A percentile compares a stretch with the other conserved stretches of the same genome.
Conservation (phyloP, 2,797 vertebrate species). For the Miichthys miiuy region DNA sequence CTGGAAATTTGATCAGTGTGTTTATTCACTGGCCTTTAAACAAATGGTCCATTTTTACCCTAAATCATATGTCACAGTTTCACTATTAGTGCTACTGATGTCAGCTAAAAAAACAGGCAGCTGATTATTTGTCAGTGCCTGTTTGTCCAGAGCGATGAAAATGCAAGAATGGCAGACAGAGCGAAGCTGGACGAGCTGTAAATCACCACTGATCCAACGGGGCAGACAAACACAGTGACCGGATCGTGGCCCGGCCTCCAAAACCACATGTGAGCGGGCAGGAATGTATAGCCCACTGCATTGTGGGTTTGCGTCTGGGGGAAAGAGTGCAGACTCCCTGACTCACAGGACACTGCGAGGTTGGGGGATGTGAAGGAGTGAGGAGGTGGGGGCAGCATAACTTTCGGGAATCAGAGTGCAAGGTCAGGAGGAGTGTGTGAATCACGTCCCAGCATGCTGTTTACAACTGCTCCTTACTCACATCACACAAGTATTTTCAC, state of each 20-base stretch:
- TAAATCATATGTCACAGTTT: slow-evolving; percentile 49
- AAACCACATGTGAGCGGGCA: slow-evolving; percentile 77
- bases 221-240: slow-evolving; percentile 61
- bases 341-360: slow-evolving; percentile 76
- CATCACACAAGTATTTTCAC: neutral
- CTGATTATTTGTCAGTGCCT: slow-evolving; percentile 14
- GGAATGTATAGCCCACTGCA: slow-evolving; percentile 76
- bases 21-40: slow-evolving; percentile 60
- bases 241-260: slow-evolving; percentile 58
- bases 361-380: slow-evolving; percentile 23
- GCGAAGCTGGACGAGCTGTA: slow-evolving; percentile 35
- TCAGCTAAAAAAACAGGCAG: slow-evolving; percentile 25
- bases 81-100: slow-evolving; percentile 37
- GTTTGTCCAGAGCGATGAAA: slow-evolving; percentile 27
- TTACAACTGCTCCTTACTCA: neutral
- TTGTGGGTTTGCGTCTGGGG: slow-evolving; percentile 67
- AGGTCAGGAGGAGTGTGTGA: slow-evolving; percentile 64
- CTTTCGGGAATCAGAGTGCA: slow-evolving; percentile 68
- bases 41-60: slow-evolving; percentile 51
- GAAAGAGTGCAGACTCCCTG: slow-evolving; percentile 64
- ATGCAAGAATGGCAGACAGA: slow-evolving; percentile 16
- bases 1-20: slow-evolving; percentile 69
- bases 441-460: slow-evolving; percentile 50
- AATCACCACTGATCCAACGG: slow-evolving; percentile 39
- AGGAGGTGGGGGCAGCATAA: slow-evolving; percentile 10